Conservation (phyloP, 2,113 vertebrate genomes). For the Pholis gunnellus region DNA sequence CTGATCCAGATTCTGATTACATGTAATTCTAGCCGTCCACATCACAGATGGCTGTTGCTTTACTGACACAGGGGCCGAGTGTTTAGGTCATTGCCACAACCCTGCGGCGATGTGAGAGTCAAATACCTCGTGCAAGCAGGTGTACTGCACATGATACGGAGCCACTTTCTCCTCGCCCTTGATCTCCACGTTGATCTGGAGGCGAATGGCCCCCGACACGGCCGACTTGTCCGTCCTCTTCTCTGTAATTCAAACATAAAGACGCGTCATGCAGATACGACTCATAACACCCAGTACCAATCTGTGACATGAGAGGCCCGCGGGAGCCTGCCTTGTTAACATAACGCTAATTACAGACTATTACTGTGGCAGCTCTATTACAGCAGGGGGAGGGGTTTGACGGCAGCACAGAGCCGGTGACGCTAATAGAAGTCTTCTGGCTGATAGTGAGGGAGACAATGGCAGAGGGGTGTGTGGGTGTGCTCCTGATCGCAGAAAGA, state of each 20-base stretch:
- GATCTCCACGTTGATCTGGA: conserved; percentile 97
- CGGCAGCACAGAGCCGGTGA: conserved; percentile 21
- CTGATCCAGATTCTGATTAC: neutral
- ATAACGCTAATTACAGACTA: conserved; percentile 59
- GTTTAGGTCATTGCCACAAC: neutral
- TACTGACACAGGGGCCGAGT: neutral
- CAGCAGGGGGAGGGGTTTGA: conserved; percentile 24
- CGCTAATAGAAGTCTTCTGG: conserved; percentile 61
- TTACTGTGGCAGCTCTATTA: conserved; percentile 67
- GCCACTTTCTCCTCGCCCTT: conserved; percentile 99
- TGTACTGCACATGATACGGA: conserved; percentile 96
- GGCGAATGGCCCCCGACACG: conserved; percentile 95
- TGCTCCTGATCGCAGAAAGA: conserved; percentile 42
- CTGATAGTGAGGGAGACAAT: conserved; percentile 61
- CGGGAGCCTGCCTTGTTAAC: conserved; percentile 43
- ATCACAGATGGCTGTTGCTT: neutral
- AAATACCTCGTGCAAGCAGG: conserved; percentile 95
- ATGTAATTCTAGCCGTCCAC: neutral
- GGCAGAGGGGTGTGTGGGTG: conserved; percentile 54
- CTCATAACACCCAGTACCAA: conserved; percentile 36
- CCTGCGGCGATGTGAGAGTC: neutral
- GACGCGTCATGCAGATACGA: neutral
- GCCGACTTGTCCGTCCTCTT: conserved; percentile 98
- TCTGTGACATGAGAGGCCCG: neutral
- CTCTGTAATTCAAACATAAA: conserved; percentile 84